A percentile compares a stretch with the other conserved stretches of the same genome.
phyloP scores from a whole-genome alignment of 2,113 vertebrate genomes.

The Microtus richardsoni region DNA sequence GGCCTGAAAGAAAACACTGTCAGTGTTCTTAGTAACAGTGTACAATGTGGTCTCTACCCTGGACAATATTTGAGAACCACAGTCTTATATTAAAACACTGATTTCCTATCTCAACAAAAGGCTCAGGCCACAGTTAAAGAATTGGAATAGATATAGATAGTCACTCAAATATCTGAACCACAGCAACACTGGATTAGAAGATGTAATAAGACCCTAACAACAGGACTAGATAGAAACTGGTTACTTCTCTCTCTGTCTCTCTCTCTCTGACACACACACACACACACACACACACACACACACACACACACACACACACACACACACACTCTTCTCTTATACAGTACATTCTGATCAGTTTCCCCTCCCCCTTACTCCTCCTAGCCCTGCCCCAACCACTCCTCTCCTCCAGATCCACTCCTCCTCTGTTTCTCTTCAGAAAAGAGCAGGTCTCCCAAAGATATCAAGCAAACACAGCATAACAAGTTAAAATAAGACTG shows the following conservation, averaged over 20 bases:
- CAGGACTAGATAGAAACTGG: background rate
- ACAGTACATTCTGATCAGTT: background rate
- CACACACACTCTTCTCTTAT: background rate
- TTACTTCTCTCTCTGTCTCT: background rate
- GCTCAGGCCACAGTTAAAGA: background rate
- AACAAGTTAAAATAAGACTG: background rate
- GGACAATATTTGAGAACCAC: slow-evolving; percentile 11
- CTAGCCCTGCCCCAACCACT: background rate
- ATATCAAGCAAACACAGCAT: background rate
- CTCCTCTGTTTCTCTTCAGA: background rate
- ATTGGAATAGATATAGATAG: background rate
- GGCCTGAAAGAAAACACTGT: slow-evolving; percentile 7
- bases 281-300: too few species aligned
- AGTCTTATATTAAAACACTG: background rate
- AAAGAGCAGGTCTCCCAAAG: background rate
- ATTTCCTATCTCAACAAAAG: background rate
- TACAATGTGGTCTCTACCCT: background rate
- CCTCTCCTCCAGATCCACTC: background rate
- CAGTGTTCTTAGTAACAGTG: background rate
- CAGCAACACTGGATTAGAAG: background rate
- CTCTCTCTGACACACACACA: too few species aligned
- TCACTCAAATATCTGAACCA: background rate
- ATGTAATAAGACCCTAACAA: background rate
- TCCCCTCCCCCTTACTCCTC: background rate
- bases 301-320: too few species aligned